Evolutionary conservation across 2,797 vertebrate species (phyloP), one percentile per base, ranked within the genome.

Genomic region (Arrhamphus sclerolepis): DNA sequence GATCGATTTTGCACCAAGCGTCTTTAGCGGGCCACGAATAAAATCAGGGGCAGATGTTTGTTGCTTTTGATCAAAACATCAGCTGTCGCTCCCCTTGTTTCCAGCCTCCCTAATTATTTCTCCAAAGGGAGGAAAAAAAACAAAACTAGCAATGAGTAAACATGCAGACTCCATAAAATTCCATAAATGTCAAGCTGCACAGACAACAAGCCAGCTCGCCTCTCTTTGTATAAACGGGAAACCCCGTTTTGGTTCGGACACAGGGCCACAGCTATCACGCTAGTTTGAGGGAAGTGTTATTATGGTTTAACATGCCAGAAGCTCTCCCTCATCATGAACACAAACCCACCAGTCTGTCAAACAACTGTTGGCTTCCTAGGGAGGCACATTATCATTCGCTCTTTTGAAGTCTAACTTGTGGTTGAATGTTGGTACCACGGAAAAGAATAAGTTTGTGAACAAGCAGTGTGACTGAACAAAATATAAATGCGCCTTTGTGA

Each of bases 1-100:
- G 57, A 56, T 48, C 62, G 53, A 69, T 62, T 72, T 75, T 75
- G 62, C 72, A 78, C 64, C 66, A 71, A 57, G 28, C 59, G 34
- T 69, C 69, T 87, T 84, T 81, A 84, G 81, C 83, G 78, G 81
- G 81, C 80, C 75, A 66, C 82, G 80, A 63, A 61, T 80, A 72
- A 88, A 90, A 91, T 89, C 82, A 88, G 83, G 89, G 84, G 82
- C 88, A 91, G 85, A 92, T 89, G 88, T 86, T 83, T 67, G 22
- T 70, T 78, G 57, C 52, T 56, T 78, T 84, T 46, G 77, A 88
- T 81, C 56, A 75, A 84, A 85, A 88, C 84, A 86, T 86, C 86
- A 89, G 88, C 91, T 92, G 91, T 91, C 80, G 82, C 71, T 84
- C 78, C 76, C 70, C 80, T 83, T 75, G 78, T 78, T 76, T 80